Percentiles rank a stretch among this genome's conserved stretches.
Evolutionary conservation across 2,797 vertebrate species (phyloP).

Genomic region (Hydrophis major): DNA sequence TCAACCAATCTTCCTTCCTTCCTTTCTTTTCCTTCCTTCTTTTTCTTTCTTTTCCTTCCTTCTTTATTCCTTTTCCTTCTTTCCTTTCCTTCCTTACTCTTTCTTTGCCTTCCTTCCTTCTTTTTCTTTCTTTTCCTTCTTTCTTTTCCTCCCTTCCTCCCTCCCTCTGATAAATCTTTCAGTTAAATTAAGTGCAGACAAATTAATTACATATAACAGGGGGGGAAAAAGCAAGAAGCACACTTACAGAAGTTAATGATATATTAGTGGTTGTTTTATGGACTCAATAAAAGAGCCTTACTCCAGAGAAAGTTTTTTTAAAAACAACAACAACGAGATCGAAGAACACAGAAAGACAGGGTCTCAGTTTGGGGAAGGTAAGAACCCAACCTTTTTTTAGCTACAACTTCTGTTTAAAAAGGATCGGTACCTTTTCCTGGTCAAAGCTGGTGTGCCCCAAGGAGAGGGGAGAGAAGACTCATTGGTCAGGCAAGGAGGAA

Average conservation of each 20-base stretch:
- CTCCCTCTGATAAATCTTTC: not conserved
- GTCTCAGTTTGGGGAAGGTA: slow-evolving; percentile 14
- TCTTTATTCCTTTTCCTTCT: too few species aligned
- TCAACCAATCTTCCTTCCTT: too few species aligned
- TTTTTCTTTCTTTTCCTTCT: too few species aligned
- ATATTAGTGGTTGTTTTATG: not conserved
- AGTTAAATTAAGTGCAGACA: not conserved
- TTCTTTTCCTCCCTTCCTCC: not conserved
- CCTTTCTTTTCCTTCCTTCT: too few species aligned
- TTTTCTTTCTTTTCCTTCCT: too few species aligned
- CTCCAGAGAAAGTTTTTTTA: not conserved
- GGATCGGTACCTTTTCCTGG: slow-evolving; percentile 95
- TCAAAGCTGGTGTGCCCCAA: slow-evolving; percentile 95
- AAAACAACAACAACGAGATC: not conserved
- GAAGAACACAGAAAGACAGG: not conserved
- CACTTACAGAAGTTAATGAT: not conserved
- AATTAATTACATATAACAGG: not conserved
- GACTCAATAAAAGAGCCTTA: not conserved
- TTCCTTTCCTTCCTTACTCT: too few species aligned
- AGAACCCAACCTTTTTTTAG: not conserved
- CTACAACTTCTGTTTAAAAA: slow-evolving; percentile 53
- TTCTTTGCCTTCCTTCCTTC: too few species aligned
- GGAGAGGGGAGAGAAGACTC: slow-evolving; percentile 99
- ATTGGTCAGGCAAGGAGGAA: slow-evolving; percentile 97
- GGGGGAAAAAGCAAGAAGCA: not conserved